Conservation (phyloP, 92 coral and sea anemone genomes). For the Epizoanthus fatuus region DNA sequence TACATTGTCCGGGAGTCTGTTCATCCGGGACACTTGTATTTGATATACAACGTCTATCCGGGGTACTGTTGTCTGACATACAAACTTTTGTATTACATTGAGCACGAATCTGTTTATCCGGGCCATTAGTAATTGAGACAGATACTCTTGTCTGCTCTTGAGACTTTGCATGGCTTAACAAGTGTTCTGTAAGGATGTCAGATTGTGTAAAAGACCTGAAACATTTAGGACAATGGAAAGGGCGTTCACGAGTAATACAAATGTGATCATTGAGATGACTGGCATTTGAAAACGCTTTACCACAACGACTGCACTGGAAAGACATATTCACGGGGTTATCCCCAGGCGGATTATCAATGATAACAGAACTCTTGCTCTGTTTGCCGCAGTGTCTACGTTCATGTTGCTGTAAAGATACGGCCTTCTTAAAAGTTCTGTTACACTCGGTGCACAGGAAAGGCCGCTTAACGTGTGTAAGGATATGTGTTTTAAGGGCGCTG, state of each 20-base stretch:
- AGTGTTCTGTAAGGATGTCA: not conserved
- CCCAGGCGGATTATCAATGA: not conserved
- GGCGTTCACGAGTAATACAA: not conserved
- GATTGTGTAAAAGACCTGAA: not conserved
- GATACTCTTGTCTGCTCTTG: too few relatives aligned
- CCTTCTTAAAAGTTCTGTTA: constrained; percentile 23
- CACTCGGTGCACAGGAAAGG: constrained; percentile 31
- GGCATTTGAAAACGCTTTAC: constrained; percentile 5
- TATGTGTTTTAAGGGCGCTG: constrained; percentile 27
- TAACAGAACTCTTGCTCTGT: not conserved
- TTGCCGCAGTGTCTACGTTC: not conserved
- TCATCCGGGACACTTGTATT: not conserved
- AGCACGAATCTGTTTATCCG: not conserved
- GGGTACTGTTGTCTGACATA: too few relatives aligned
- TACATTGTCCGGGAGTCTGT: not conserved
- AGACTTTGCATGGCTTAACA: not conserved
- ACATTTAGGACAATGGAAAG: not conserved
- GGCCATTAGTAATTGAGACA: too few relatives aligned
- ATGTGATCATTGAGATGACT: constrained; percentile 23
- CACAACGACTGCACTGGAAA: constrained; percentile 7
- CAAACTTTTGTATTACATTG: not conserved
- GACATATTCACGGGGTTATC: not conserved
- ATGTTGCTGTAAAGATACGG: not conserved
- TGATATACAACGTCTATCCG: not conserved
- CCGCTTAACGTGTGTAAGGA: constrained; percentile 21